Evolutionary conservation across 2,113 vertebrate genomes (phyloP).

Genomic region (Ursus arctos): DNA sequence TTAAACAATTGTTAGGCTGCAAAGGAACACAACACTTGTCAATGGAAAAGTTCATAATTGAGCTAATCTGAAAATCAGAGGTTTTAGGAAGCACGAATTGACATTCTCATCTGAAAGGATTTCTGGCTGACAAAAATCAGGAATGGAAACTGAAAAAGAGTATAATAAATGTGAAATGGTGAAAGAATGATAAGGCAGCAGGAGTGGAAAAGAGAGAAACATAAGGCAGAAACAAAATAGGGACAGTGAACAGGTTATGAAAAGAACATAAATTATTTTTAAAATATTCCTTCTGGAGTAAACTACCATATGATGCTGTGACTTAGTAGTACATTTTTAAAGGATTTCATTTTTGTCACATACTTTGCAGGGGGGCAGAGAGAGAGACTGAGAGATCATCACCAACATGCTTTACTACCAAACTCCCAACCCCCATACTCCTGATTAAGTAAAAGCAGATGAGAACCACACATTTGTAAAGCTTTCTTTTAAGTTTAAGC

Average conservation of each 20-base stretch:
- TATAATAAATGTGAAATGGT: conserved; percentile 38
- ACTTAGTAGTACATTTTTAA: background rate
- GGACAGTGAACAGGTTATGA: background rate
- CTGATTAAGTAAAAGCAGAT: conserved; percentile 35
- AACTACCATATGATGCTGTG: background rate
- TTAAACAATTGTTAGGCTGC: conserved; percentile 49
- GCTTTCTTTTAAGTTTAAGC: conserved; percentile 34
- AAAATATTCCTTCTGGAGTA: conserved; percentile 26
- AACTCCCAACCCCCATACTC: background rate
- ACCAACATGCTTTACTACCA: background rate
- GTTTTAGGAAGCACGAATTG: conserved; percentile 50
- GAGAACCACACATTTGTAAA: conserved; percentile 20
- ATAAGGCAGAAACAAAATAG: background rate
- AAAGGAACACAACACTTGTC: conserved; percentile 35
- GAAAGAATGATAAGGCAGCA: background rate
- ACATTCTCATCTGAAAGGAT: conserved; percentile 56
- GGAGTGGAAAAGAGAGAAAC: background rate
- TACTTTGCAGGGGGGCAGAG: background rate
- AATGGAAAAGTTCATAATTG: conserved; percentile 57
- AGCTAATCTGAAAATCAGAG: conserved; percentile 68
- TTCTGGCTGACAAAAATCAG: conserved; percentile 40
- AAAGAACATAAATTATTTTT: background rate
- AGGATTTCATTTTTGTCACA: background rate
- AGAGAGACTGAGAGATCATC: background rate
- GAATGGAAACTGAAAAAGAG: conserved; percentile 16